Evolutionary conservation across 2,888 invertebrate genomes (phyloP), one percentile per base, ranked within the genome.

Genomic region (Rhamphomyia laevipes): DNA sequence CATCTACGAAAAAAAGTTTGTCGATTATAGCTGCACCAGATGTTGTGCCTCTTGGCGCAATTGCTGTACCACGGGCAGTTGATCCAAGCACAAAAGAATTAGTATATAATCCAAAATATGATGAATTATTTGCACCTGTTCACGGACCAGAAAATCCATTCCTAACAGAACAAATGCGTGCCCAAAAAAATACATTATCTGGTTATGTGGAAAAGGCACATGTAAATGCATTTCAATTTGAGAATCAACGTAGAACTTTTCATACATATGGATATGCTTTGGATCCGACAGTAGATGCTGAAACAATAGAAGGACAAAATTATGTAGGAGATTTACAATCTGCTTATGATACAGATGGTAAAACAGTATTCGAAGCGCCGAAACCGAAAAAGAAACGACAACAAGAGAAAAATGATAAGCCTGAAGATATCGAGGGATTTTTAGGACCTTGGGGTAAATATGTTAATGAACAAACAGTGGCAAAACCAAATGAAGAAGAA

Each of bases 371-470:
- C 73, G 97, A 99, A 69, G 78, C 77, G 41, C 80, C 86, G 51
- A 75, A 87, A 54, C 80, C 84, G 0, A 70, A 83, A 2, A 89
- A 86, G 61, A 85, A 82, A 58, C 77, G 90, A 61, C 95, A 93
- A 70, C 75, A 93, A 53, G 80, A 81, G 48, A 85, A 82, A 67
- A 99, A 99, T 72, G 84, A 86, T 61, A 82, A 94, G 61, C 86
- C 99, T 0, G 76, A 81, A 16, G 97, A 99, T 71, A 77, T 99
- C 18, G 91, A 86, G 40, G 96, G 96, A 1, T 99, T 95, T 66
- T 74, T 94, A 1, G 99, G 97, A 0, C 99, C 99, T 0, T 99
- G 99, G 99, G 97, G 93, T 49, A 88, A 88, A 47, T 99, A 79
- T 70, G 80, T 82, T 10, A 93, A 94, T 63, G 97, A 99, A 70